A percentile compares a stretch with the other conserved stretches of the same genome.
These are phyloP conservation scores for Catamblyrhynchus diadema DNA, from an alignment of 2,797 vertebrate genomes.

Conservation along the genomic window DNA sequence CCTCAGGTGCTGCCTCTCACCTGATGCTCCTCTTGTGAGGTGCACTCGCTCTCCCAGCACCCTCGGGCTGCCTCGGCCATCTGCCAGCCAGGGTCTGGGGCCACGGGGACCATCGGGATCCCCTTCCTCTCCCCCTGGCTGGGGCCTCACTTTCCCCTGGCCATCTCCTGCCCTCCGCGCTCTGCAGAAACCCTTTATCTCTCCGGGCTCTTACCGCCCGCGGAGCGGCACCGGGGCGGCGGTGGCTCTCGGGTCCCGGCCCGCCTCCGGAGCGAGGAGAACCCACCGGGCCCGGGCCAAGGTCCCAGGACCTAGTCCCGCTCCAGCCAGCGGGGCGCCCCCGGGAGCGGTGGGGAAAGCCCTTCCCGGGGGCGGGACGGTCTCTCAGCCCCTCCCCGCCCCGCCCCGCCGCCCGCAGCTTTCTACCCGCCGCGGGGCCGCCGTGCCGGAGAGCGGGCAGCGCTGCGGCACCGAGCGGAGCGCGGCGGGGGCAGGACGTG, in stretches of 20 bases:
- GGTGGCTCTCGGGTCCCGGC: not conserved
- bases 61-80: not conserved
- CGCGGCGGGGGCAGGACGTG: not conserved
- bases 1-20: not conserved
- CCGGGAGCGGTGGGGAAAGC: not conserved
- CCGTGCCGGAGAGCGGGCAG: not conserved
- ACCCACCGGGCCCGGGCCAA: accelerated
- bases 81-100: not conserved
- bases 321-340: too few species aligned
- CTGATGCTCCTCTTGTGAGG: too few species aligned
- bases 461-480: not conserved
- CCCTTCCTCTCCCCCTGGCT: too few species aligned
- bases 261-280: not conserved
- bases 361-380: not conserved
- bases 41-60: not conserved
- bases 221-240: too few species aligned
- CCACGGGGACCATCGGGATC: accelerated
- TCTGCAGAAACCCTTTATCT: not conserved
- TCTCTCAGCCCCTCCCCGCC: not conserved
- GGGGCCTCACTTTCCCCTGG: not conserved
- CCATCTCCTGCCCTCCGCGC: accelerated
- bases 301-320: accelerated
- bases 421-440: not conserved
- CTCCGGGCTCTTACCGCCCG: accelerated
- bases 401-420: not conserved